A percentile compares a stretch with the other conserved stretches of the same genome.
Evolutionary conservation across 2,888 invertebrate genomes (phyloP).

Genomic region (Eustalomyia histrio): DNA sequence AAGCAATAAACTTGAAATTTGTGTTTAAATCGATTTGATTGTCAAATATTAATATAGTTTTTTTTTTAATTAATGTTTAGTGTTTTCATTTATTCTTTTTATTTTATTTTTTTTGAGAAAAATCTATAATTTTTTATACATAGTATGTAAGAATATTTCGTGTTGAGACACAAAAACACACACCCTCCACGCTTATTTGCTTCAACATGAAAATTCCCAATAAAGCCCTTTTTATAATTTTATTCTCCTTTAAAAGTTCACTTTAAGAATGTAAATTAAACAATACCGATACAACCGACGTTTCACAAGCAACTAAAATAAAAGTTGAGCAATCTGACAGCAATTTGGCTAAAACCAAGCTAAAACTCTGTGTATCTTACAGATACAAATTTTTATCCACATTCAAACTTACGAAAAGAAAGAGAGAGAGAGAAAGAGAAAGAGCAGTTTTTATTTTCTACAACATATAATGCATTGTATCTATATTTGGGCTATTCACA

Average conservation of each 20-base stretch:
- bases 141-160: constrained; percentile 39
- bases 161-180: constrained; percentile 41
- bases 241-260: constrained; percentile 36
- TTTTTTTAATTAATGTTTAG: background rate
- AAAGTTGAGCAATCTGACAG: constrained; percentile 50
- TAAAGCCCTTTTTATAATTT: constrained; percentile 34
- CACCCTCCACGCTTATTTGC: constrained; percentile 48
- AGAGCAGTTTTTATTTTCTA: background rate
- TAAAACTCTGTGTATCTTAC: constrained; percentile 22
- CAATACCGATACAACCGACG: constrained; percentile 67
- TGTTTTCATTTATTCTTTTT: background rate
- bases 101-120: constrained; percentile 39
- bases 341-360: constrained; percentile 62
- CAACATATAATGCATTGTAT: background rate
- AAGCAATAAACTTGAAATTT: background rate
- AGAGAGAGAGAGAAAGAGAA: background rate
- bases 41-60: background rate
- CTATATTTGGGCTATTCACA: background rate
- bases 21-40: background rate
- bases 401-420: background rate
- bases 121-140: constrained; percentile 52
- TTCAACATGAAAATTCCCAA: constrained; percentile 54
- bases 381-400: constrained; percentile 16
- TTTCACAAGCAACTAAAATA: constrained; percentile 67
- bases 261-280: constrained; percentile 45